Base-by-base conservation (phyloP, 2,113 vertebrate species). In the Oplegnathus fasciatus region DNA sequence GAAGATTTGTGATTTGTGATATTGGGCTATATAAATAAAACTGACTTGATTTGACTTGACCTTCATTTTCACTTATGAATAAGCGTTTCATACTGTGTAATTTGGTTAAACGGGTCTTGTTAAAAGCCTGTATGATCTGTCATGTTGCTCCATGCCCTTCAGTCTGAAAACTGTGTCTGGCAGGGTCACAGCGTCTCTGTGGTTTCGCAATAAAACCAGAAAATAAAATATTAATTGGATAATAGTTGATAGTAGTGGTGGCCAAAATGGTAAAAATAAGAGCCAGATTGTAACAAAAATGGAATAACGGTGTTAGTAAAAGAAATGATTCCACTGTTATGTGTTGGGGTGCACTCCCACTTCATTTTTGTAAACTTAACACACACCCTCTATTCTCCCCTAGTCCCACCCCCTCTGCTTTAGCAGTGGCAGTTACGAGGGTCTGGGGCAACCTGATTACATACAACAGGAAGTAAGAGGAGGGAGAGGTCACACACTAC, bases 381-480 rank as follows among this genome's bases (percentile, higher is more conserved):
- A 6, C 55, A 22, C 71, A 55, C 26, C 30, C 68, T 66, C 55
- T 24, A 1, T 10, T 20, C 48, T n/a, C 46, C 70, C 32, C 24
- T 48, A 46, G 74, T 64, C 83, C 85, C 89, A 37, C 86, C 90
- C 87, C 86, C 70, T 75, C 80, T 83, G 75, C 88, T 92, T 89
- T 84, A 84, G 58, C 82, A 74, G 79, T 90, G 90, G 86, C 86
- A 67, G 86, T 91, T 91, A 57, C 81, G 84, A 84, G 86, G 74
- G 89, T 93, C 94, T 95, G 95, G 76, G 80, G 71, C 87, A 58
- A 88, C 89, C 93, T 94, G 94, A 96, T 96, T 94, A 95, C 86
- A 88, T 83, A 65, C 60, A 91, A 90, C 90, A 95, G 95, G 94
- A 96, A 93, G 90, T 93, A 58, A 84, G 87, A 89, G 72, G 79